These are phyloP conservation scores for Platichthys stellatus DNA, from an alignment of 2,113 vertebrate species.

Conservation along the genomic window DNA sequence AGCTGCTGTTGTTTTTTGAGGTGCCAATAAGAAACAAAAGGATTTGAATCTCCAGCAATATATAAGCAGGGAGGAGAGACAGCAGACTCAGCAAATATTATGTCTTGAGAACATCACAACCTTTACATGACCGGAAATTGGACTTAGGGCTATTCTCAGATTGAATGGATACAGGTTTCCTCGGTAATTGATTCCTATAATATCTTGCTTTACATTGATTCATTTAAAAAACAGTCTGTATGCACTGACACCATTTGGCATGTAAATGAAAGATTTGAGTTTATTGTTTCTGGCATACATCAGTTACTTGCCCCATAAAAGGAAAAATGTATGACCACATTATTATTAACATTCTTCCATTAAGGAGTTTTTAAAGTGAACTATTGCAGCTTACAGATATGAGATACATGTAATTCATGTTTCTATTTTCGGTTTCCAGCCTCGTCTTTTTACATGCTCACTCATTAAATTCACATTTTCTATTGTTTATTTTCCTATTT, in stretches of 20 bases:
- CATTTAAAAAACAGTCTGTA: background rate
- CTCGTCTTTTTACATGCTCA: too few species aligned
- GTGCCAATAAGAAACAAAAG: background rate
- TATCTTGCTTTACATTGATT: background rate
- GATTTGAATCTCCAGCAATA: background rate
- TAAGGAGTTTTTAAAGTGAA: background rate
- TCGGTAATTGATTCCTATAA: background rate
- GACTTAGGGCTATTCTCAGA: background rate
- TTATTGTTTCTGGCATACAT: background rate
- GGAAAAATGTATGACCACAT: background rate
- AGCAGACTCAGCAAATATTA: background rate
- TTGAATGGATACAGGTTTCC: conserved; percentile 6
- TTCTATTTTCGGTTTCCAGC: background rate
- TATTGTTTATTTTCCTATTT: too few species aligned
- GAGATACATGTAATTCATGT: background rate
- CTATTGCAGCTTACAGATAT: background rate
- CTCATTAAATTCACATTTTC: too few species aligned
- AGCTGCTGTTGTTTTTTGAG: too few species aligned
- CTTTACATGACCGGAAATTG: background rate
- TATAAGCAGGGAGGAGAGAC: too few species aligned
- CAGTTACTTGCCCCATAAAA: background rate
- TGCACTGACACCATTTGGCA: background rate
- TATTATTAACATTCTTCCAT: background rate
- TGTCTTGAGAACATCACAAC: background rate
- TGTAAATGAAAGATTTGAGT: background rate